These are phyloP conservation scores for Gila robusta DNA, from an alignment of 2,797 vertebrate genomes.

Conservation along the genomic window DNA sequence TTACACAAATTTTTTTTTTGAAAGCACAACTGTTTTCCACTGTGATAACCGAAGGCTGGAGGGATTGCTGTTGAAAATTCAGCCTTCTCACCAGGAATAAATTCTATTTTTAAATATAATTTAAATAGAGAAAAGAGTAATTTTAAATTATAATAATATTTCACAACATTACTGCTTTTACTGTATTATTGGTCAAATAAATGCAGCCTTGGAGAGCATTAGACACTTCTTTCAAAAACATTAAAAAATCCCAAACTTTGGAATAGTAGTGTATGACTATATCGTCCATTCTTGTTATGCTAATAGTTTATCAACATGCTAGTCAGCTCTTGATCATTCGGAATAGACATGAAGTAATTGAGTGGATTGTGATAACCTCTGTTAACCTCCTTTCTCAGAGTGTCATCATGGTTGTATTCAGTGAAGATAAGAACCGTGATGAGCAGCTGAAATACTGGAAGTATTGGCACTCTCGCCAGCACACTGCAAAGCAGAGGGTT, in stretches of 20 bases:
- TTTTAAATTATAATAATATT: neutral
- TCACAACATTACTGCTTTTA: neutral
- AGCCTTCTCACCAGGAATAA: neutral
- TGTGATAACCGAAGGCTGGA: neutral
- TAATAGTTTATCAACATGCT: neutral
- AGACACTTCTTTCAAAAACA: neutral
- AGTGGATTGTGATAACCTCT: slow-evolving; percentile 11
- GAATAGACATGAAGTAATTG: neutral
- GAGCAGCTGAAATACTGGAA: slow-evolving; percentile 99
- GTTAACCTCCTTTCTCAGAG: slow-evolving; percentile 48
- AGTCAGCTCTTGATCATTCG: neutral
- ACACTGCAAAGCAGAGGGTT: slow-evolving; percentile 97
- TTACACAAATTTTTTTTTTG: neutral
- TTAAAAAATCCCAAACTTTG: neutral
- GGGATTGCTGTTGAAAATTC: neutral
- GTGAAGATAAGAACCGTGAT: slow-evolving; percentile 96
- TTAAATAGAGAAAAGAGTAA: neutral
- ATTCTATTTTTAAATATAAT: neutral
- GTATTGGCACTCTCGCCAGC: slow-evolving; percentile 98
- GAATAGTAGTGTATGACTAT: neutral
- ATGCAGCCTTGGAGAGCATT: neutral
- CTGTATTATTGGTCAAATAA: neutral
- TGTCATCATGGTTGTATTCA: slow-evolving; percentile 94
- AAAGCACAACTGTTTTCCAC: neutral
- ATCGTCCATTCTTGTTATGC: neutral